Base-by-base conservation (phyloP, 2,888 invertebrate species). In the Amblyteles armatorius region DNA sequence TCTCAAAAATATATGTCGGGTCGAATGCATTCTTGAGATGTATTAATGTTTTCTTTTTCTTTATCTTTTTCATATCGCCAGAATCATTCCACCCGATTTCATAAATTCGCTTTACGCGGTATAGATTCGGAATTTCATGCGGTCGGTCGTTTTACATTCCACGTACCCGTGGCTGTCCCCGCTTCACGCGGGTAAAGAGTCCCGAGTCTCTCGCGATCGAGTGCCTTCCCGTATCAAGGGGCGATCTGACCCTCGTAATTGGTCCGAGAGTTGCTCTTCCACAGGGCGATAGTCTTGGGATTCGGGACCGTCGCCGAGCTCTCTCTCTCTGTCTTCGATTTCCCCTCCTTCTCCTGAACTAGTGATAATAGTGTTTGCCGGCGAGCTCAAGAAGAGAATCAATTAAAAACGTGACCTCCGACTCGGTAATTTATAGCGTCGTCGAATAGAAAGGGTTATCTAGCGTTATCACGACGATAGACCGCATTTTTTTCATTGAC, bases 201-300 rank as follows among this genome's bases (percentile, higher is more conserved):
- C 72, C 77, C 77, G 29, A 72, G 82, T 26, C 65, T 67, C 84
- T 65, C 83, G 36, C 73, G 36, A 72, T 52, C 77, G 57, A 77
- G 60, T 48, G 73, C 55, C 85, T 84, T 82, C 78, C 52, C 79
- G 82, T 83, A 86, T 87, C 86, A 65, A 79, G 69, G 82, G 73
- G 63, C 79, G 84, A 87, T 88, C 88, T 87, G 87, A 91, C 87
- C 87, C 89, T 87, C 87, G 86, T 89, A 90, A 90, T 91, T 91
- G 89, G 84, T 86, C 87, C 87, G 86, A 87, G 88, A 78, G 88
- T 88, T 84, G 88, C 84, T 81, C 83, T 72, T 81, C 79, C 85
- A 84, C 71, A 83, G 85, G 79, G 78, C 78, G 78, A 84, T 44
- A 67, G 74, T 84, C 82, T 71, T 68, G 76, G 67, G 85, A 82